These are phyloP conservation scores for Epiblema foenella DNA, from an alignment of 2,888 invertebrate genomes.

Conservation along the genomic window DNA sequence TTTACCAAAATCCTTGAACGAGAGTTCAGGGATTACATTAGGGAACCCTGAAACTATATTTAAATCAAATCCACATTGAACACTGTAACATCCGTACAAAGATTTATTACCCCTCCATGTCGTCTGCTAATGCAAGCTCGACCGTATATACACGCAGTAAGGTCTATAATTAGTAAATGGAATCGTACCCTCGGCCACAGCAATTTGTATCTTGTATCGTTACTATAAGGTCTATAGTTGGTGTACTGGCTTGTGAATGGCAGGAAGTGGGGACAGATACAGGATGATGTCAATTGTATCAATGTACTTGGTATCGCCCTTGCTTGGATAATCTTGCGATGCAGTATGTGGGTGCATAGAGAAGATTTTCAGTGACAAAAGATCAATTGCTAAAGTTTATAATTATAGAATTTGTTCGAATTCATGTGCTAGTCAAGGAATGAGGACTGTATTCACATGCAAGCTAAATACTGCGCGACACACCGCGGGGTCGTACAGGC, in stretches of 20 bases:
- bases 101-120: slow-evolving; percentile 35
- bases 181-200: background rate
- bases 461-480: too few species aligned
- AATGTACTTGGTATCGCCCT: slow-evolving; percentile 64
- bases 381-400: background rate
- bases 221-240: background rate
- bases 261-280: slow-evolving; percentile 60
- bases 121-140: slow-evolving; percentile 11
- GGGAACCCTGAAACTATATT: slow-evolving; percentile 36
- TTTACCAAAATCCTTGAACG: slow-evolving; percentile 13
- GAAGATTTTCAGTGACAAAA: slow-evolving; percentile 5
- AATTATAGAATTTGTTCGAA: background rate
- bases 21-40: background rate
- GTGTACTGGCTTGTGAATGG: slow-evolving; percentile 56
- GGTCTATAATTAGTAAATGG: slow-evolving; percentile 43
- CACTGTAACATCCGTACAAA: slow-evolving; percentile 21
- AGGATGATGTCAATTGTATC: slow-evolving; percentile 77
- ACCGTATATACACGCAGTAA: slow-evolving; percentile 50
- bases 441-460: too few species aligned
- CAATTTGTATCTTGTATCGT: background rate
- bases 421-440: too few species aligned
- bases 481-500: too few species aligned
- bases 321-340: slow-evolving; percentile 70
- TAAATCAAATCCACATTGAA: slow-evolving; percentile 35
- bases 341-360: slow-evolving; percentile 42